These are phyloP conservation scores for Tetanocera ferruginea DNA, from an alignment of 2,888 invertebrate species.

Conservation along the genomic window DNA sequence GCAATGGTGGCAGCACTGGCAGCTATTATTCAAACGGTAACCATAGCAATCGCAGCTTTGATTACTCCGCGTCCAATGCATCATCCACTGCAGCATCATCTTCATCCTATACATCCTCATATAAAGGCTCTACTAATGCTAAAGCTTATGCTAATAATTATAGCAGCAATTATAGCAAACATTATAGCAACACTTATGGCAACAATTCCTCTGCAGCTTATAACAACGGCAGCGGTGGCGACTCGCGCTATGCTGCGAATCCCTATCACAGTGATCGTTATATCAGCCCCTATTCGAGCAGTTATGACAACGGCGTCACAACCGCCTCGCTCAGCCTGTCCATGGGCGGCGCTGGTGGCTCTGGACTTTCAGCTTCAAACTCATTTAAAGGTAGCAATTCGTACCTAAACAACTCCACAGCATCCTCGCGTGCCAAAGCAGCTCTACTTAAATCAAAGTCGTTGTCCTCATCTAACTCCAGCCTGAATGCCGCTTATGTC, in stretches of 20 bases:
- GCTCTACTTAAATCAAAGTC: conserved; percentile 60
- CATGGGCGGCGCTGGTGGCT: conserved; percentile 47
- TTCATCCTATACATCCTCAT: conserved; percentile 37
- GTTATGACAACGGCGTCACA: conserved; percentile 69
- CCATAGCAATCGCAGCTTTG: conserved; percentile 55
- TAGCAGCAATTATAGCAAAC: conserved; percentile 50
- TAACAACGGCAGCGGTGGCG: conserved; percentile 36
- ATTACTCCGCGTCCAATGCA: conserved; percentile 45
- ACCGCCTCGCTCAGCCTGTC: conserved; percentile 69
- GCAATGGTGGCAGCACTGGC: conserved; percentile 53
- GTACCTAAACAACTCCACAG: conserved; percentile 50
- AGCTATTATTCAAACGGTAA: conserved; percentile 63
- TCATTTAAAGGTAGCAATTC: conserved; percentile 60
- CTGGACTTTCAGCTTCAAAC: conserved; percentile 53
- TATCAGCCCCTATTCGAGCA: conserved; percentile 67
- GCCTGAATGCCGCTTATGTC: conserved; percentile 56
- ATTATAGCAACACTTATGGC: conserved; percentile 49
- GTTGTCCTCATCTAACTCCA: conserved; percentile 65
- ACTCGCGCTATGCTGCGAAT: conserved; percentile 60
- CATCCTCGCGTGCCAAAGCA: conserved; percentile 44
- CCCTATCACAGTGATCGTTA: conserved; percentile 65
- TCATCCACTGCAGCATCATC: conserved; percentile 25
- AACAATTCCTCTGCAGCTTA: conserved; percentile 46
- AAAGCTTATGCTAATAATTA: conserved; percentile 23
- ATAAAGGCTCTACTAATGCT: conserved; percentile 16